A percentile compares a stretch with the other conserved stretches of the same genome.
Conservation (phyloP, 2,797 vertebrate species). For the Pyrocephalus nanus region DNA sequence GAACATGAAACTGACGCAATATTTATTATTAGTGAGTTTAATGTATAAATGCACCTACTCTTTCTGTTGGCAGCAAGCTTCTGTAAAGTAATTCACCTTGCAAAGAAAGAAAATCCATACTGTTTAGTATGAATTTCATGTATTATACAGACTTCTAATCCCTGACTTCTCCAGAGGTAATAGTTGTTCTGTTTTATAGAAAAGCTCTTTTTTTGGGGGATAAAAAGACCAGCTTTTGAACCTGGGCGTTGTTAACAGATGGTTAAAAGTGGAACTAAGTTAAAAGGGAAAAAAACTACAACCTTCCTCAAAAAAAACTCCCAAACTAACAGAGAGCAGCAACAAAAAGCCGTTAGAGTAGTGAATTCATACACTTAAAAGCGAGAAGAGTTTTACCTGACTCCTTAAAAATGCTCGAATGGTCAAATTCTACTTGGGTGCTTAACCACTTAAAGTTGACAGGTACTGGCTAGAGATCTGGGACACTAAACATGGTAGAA, state of each 20-base stretch:
- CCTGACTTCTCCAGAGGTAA: not conserved
- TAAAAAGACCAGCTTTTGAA: not conserved
- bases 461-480: not conserved
- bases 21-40: slow-evolving; percentile 26
- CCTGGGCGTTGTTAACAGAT: too few relatives aligned
- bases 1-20: not conserved
- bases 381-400: not conserved
- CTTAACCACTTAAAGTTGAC: not conserved
- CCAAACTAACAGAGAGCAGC: not conserved
- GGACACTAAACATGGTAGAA: too few relatives aligned
- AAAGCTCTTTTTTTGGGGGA: not conserved
- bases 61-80: slow-evolving; percentile 11
- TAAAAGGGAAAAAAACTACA: not conserved
- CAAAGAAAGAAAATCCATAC: not conserved
- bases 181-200: not conserved
- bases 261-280: not conserved
- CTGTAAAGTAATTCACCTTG: slow-evolving; percentile 8
- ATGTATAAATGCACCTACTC: not conserved
- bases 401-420: not conserved
- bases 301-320: rapidly evolving
- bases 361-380: not conserved
- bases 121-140: not conserved
- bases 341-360: not conserved
- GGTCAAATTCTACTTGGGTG: too few relatives aligned
- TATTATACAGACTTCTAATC: not conserved